Base-by-base conservation (phyloP, 2,888 invertebrate species). In the Drosophila incognita region DNA sequence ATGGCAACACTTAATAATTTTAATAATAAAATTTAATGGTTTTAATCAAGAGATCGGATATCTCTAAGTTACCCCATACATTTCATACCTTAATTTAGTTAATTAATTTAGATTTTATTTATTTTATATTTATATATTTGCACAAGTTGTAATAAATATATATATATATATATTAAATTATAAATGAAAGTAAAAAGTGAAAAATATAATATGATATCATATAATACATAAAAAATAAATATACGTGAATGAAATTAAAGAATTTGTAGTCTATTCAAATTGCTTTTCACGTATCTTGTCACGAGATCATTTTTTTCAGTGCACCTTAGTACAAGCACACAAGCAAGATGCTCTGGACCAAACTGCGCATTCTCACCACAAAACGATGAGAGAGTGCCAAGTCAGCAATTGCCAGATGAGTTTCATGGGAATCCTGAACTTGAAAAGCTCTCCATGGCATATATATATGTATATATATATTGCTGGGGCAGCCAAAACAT, bases 291-390 rank as follows among this genome's bases (percentile, higher is more conserved):
- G 7, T 1, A 4, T 1, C 0, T 46, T 46, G 46, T 24, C 15
- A 8, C 4, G 15, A 8, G 8, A 24, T 15, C 0, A 2, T 78
- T 67, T 59, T 38, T 29, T 31, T 42, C 65, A 69, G 76, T 77
- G 77, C 42, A 54, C 3, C 11, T 21, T 10, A 7, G 24, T 35
- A 42, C 29, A 35, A 15, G 49, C 35, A 48, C 35, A 48, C 18
- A 29, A 11, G 15, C 24, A n/a, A 42, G 53, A 57, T 65, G 56
- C 48, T 58, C 31, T 53, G 29, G 40, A 54, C 33, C 40, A 57
- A 2, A 56, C 63, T 69, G 90, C 85, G 85, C 85, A 86, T 62
- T 86, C 85, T 86, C 85, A 86, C 85, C 85, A 84, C 70, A 52
- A 33, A 49, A 49, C 29, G 49, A 36, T 5, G 71, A 33, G 80